Evolutionary conservation across 2,797 vertebrate genomes (phyloP).

Genomic region (Schizothorax lantsangensis): DNA sequence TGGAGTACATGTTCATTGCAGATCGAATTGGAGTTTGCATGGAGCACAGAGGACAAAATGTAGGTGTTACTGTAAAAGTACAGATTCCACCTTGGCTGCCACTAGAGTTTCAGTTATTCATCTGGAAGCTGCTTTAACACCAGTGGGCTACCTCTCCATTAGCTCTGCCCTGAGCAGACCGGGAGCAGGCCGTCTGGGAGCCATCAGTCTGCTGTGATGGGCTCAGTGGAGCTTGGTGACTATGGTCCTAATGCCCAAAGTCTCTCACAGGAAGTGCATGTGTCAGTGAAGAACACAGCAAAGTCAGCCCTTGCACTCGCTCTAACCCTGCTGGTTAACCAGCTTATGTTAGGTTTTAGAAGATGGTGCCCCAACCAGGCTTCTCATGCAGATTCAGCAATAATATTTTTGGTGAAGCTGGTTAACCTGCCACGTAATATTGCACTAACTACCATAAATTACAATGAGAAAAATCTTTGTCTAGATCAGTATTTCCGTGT

Average conservation of each 20-base stretch:
- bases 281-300: constrained; percentile 63
- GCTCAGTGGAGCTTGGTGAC: constrained; percentile 71
- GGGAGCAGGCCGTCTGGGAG: constrained; percentile 73
- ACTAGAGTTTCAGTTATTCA: constrained; percentile 36
- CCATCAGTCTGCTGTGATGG: constrained; percentile 75
- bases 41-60: constrained; percentile 31
- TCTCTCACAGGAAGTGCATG: constrained; percentile 69
- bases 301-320: constrained; percentile 54
- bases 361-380: not conserved
- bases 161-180: constrained; percentile 71
- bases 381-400: constrained; percentile 1
- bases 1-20: constrained; percentile 3
- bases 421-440: not conserved
- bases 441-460: not conserved
- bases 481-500: not conserved
- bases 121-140: constrained; percentile 36
- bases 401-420: not conserved
- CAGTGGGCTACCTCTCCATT: constrained; percentile 69
- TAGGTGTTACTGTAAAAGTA: constrained; percentile 32
- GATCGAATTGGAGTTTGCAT: not conserved
- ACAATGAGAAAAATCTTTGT: not conserved
- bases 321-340: constrained; percentile 17
- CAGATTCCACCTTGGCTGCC: constrained; percentile 31
- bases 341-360: not conserved
- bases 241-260: constrained; percentile 73